Base-by-base conservation (phyloP, 2,113 vertebrate species). In the Nanorana parkeri region DNA sequence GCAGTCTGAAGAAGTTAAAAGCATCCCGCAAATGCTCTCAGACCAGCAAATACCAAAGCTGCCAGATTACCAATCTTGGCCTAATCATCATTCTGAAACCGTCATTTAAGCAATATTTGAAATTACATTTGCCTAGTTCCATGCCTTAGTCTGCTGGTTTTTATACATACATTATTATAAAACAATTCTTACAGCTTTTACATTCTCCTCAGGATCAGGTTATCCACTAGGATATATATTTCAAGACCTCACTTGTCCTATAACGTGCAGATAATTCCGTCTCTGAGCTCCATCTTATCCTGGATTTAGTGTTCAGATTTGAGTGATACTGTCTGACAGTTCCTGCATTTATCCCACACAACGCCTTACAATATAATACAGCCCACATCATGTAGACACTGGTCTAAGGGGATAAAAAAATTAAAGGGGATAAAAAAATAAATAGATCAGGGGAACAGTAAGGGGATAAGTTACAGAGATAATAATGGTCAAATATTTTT, bases 301-400 rank as follows among this genome's bases (percentile, higher is more conserved):
- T 24, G 80, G 80, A 83, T 83, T 83, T 83, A 83, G 52, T 55
- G 26, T 20, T 68, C 80, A 68, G 71, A 74, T 58, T 56, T 76
- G 63, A 83, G 71, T 83, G 80, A 83, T 83, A 83, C 60, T 66
- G 51, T 66, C 16, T 20, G 75, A 81, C 84, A 68, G 36, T 15
- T 36, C 32, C 51, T n/a, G 23, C 29, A 20, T 51, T 23, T 52
- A n/a, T 56, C 32, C n/a, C 13, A 2, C 68, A 60, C 20, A 11
- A 19, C 26, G 29, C 21, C 54, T n/a, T 54, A 68, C 52, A 68
- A 32, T 51, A 52, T 21, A 47, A 6, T 20, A 5, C 32, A 15
- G 52, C 5, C 24, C 41, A 8, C 16, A 2, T 55, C 11, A 10
- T 17, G 13, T 23, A 47, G 41, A 47, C 41, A 47, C 41, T 55